Base-by-base conservation (phyloP, 2,797 vertebrate genomes). In the Erethizon dorsatum region DNA sequence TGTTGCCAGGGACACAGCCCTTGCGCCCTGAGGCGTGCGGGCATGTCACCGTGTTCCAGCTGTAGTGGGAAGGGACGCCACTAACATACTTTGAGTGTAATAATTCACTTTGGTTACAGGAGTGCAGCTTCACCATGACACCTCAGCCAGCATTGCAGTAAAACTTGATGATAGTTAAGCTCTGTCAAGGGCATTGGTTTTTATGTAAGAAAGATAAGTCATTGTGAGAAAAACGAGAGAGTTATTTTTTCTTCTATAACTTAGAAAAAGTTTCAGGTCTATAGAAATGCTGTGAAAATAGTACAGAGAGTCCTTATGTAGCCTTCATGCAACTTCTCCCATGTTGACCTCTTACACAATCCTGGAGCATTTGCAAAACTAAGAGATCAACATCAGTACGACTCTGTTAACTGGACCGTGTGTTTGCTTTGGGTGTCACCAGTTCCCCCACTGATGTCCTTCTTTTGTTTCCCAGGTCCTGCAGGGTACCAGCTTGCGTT, bases 171-270 rank as follows among this genome's bases (percentile, higher is more conserved):
- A 22, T 14, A 0, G 67, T 89, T 92, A 54, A 83, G 26, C 73
- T 59, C 80, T 15, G 28, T 78, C 47, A 20, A 50, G 92, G 91
- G 41, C 91, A 47, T 75, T 87, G 94, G 93, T 57, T 92, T 92
- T 96, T 93, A 63, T 88, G 65, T 37, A 90, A 95, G 90, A 93
- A 83, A 89, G 89, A 83, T 92, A 91, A 93, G 52, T 93, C 91
- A 95, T 1, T 54, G 65, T 88, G 91, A 87, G 84, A 63, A 91
- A 92, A 91, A 61, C 10, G 37, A 71, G 88, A 85, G 57, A 75
- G 41, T 90, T 93, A 47, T 65, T 88, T 79, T 57, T 92, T 59
- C 69, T 93, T 80, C n/a, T 84, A 61, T 88, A 92, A 83, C 59
- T 85, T 31, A 52, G 71, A 93, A 83, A 95, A 52, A 78, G 82